phyloP scores from a whole-genome alignment of 1,140 invertebrate species.

The Amyelois transitella region DNA sequence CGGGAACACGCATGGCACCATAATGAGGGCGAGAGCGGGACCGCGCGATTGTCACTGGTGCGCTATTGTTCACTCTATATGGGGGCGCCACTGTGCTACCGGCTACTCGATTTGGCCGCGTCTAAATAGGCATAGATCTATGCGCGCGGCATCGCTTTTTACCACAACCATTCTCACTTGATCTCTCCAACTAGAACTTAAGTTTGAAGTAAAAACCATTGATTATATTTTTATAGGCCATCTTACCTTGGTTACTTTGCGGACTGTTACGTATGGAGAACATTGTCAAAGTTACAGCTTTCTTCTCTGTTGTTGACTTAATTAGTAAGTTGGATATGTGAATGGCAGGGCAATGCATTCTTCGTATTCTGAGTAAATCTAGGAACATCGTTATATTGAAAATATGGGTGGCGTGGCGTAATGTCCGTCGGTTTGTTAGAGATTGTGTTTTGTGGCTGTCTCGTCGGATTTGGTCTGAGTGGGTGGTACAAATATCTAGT shows the following conservation, averaged over 20 bases:
- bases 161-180: constrained; percentile 29
- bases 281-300: constrained; percentile 71
- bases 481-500: background rate
- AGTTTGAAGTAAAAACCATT: background rate
- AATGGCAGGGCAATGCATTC: constrained; percentile 69
- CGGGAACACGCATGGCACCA: constrained; percentile 39
- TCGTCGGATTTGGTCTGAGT: background rate
- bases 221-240: constrained; percentile 23
- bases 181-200: constrained; percentile 10
- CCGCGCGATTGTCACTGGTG: constrained; percentile 63
- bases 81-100: constrained; percentile 48
- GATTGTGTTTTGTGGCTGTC: constrained; percentile 4
- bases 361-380: constrained; percentile 51
- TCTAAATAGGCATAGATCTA: constrained; percentile 70
- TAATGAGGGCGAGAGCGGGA: constrained; percentile 52
- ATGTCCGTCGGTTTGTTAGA: constrained; percentile 11
- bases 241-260: constrained; percentile 27
- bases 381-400: constrained; percentile 60
- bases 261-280: constrained; percentile 62
- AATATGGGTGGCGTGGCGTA: constrained; percentile 46
- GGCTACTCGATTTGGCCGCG: constrained; percentile 54
- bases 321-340: constrained; percentile 72
- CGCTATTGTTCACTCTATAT: constrained; percentile 69
- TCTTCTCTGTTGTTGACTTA: constrained; percentile 68
- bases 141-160: constrained; percentile 56